Base-by-base conservation (phyloP, 2,797 vertebrate species). In the Gadopsis marmoratus region DNA sequence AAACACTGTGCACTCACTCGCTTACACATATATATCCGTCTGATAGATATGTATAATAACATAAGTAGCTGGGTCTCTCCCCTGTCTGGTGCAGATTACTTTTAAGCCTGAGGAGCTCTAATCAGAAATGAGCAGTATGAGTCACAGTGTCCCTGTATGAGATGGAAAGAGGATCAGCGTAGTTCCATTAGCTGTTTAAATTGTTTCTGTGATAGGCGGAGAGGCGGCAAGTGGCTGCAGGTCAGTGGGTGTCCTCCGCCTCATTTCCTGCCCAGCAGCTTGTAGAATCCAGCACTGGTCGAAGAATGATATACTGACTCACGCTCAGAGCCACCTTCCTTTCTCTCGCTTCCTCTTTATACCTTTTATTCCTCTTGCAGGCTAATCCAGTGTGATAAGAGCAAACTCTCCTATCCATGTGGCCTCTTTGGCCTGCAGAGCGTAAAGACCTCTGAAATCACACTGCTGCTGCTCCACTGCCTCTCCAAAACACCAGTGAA, bases 241-340 rank as follows among this genome's bases (percentile, higher is more conserved):
- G 92, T 92, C 91, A 91, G 86, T 47, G 73, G 86, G 90, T 91
- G 86, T 90, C 87, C 83, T 84, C 77, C 14, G 84, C 84, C 83
- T 93, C 91, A 89, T 94, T 92, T 94, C 92, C 90, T 92, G 86
- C 87, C 82, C 87, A 84, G 82, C 65, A 37, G 89, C 84, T 85
- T 71, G 86, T 82, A 79, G 78, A 76, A 80, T 84, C 66, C 76
- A 76, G 68, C 65, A 21, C 72, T 31, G 3, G 64, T 9, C 39
- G 62, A 70, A 76, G 87, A 84, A 81, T 85, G 79, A 90, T 77
- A 63, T 47, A 82, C 67, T 68, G 77, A 73, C 78, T 85, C 76
- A 35, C 62, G 67, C 75, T 62, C 71, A 47, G 69, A 83, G 43
- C 55, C 82, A 77, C 86, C 83, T 79, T 76, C 64, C 79, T 86